phyloP scores from a whole-genome alignment of 1,140 invertebrate species.

The Metaphire vulgaris region DNA sequence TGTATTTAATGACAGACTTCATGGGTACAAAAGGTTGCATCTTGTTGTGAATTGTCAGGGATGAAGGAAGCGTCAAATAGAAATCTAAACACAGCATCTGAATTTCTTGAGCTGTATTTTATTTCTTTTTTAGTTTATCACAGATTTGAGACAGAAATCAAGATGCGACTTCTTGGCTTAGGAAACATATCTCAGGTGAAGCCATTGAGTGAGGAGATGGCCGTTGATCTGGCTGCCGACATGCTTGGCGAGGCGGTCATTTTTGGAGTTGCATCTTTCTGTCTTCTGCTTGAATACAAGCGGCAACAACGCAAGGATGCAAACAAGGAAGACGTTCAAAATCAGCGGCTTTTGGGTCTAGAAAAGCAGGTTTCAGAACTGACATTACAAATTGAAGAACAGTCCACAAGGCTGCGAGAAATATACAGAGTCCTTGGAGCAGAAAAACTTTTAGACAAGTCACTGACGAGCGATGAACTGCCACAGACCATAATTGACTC shows the following conservation, averaged over 20 bases:
- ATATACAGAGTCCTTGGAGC: constrained; percentile 47
- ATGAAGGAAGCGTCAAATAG: no score
- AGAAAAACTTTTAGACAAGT: not conserved
- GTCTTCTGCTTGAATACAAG: constrained; percentile 73
- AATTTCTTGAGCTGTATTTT: no score
- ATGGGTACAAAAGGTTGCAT: no score
- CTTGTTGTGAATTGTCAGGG: no score
- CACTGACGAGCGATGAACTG: not conserved
- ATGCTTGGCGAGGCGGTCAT: constrained; percentile 86
- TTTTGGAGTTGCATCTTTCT: constrained; percentile 70
- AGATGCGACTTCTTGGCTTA: constrained; percentile 87
- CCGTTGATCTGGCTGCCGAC: constrained; percentile 88
- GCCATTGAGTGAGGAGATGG: constrained; percentile 81
- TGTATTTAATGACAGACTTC: no score
- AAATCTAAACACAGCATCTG: no score
- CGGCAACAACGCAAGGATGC: constrained; percentile 62
- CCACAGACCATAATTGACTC: not conserved
- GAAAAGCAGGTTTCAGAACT: constrained; percentile 56
- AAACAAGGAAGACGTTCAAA: constrained; percentile 60
- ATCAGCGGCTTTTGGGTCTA: constrained; percentile 29
- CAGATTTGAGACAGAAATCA: constrained; percentile 83
- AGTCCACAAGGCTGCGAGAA: constrained; percentile 68
- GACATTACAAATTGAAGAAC: constrained; percentile 65
- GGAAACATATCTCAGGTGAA: constrained; percentile 83
- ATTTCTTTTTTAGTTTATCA: constrained; percentile 75